These are phyloP conservation scores for Eidolon dupreanum DNA, from an alignment of 2,797 vertebrate species.

Conservation along the genomic window DNA sequence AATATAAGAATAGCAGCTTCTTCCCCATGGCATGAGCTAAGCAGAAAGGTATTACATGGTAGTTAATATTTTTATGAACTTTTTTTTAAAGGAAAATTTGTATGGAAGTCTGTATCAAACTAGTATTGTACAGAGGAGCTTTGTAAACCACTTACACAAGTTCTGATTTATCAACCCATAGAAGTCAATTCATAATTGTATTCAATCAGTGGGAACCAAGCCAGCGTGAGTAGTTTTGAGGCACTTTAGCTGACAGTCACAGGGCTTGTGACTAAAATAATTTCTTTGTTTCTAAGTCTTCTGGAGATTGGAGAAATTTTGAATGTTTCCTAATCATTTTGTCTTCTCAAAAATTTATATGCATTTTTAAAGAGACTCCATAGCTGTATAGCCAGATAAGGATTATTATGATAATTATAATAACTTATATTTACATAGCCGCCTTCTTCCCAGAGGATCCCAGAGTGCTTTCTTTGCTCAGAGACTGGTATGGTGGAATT, in stretches of 20 bases:
- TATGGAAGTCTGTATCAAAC: slow-evolving; percentile 51
- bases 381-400: background rate
- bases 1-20: slow-evolving; percentile 85
- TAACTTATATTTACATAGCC: slow-evolving; percentile 57
- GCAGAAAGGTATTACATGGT: slow-evolving; percentile 82
- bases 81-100: slow-evolving; percentile 64
- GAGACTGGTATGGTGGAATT: background rate
- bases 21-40: slow-evolving; percentile 80
- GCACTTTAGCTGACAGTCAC: slow-evolving; percentile 59
- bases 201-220: slow-evolving; percentile 30
- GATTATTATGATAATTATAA: slow-evolving; percentile 65
- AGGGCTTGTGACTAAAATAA: slow-evolving; percentile 46
- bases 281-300: slow-evolving; percentile 41
- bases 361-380: background rate
- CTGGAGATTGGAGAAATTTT: slow-evolving; percentile 54
- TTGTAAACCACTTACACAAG: slow-evolving; percentile 12
- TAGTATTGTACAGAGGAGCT: slow-evolving; percentile 64
- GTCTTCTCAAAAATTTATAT: slow-evolving; percentile 25
- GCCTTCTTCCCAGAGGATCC: slow-evolving; percentile 41
- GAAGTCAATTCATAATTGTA: slow-evolving; percentile 70
- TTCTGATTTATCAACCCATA: slow-evolving; percentile 65
- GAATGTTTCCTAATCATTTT: slow-evolving; percentile 67
- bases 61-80: slow-evolving; percentile 82
- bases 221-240: slow-evolving; percentile 45
- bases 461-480: slow-evolving; percentile 51